These are phyloP conservation scores for Gymnobelideus leadbeateri DNA, from an alignment of 2,113 vertebrate genomes.

Conservation along the genomic window DNA sequence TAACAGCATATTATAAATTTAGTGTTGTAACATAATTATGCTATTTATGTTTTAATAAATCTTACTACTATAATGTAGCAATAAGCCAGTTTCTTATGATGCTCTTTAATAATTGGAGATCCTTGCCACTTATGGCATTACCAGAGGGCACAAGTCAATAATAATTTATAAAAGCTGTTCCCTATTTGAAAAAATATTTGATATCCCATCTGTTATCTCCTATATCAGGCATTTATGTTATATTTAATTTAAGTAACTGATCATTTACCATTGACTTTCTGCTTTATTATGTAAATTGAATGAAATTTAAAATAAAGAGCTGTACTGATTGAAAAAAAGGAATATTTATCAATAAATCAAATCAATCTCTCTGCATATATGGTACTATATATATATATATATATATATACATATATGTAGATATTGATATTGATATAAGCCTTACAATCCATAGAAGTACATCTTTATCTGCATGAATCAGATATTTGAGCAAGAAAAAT, in stretches of 20 bases:
- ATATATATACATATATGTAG: background rate
- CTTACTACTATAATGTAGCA: background rate
- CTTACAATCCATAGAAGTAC: background rate
- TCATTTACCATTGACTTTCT: background rate
- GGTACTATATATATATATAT: too few relatives aligned
- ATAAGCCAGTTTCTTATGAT: background rate
- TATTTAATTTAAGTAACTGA: constrained; percentile 21
- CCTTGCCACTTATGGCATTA: background rate
- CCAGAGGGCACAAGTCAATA: constrained; percentile 14
- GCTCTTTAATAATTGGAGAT: background rate
- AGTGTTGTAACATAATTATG: background rate
- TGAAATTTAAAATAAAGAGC: background rate
- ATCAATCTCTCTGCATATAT: too few relatives aligned
- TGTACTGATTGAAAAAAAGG: background rate
- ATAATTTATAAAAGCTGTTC: background rate
- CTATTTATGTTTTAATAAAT: background rate
- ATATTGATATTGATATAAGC: background rate
- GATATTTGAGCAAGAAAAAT: background rate
- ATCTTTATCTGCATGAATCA: background rate
- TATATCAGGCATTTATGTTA: background rate
- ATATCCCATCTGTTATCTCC: background rate
- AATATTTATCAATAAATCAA: background rate
- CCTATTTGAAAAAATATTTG: background rate
- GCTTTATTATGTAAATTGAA: background rate
- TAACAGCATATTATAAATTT: background rate